These are phyloP conservation scores for Agriopis marginaria DNA, from an alignment of 2,888 invertebrate species.

Conservation along the genomic window DNA sequence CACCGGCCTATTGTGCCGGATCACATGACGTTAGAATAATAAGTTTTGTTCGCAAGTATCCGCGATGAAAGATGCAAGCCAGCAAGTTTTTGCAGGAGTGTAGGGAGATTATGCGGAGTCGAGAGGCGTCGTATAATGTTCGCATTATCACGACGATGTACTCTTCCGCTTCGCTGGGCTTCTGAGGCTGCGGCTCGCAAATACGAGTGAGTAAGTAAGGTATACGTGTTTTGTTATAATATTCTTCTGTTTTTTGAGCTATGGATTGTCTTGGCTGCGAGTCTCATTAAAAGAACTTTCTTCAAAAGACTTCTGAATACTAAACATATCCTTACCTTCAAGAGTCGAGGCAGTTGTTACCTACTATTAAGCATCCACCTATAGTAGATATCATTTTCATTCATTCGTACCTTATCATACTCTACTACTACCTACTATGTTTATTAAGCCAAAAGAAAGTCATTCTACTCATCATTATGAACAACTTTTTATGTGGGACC, in stretches of 20 bases:
- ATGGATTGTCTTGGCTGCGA: not conserved
- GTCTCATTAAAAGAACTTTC: not conserved
- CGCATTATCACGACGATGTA: slow-evolving; percentile 77
- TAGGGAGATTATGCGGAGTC: slow-evolving; percentile 73
- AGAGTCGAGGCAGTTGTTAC: too few relatives aligned
- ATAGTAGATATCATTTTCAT: too few relatives aligned
- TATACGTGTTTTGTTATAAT: slow-evolving; percentile 17
- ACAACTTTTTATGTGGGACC: too few relatives aligned
- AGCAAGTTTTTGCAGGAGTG: slow-evolving; percentile 74
- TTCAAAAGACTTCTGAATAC: not conserved
- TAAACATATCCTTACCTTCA: too few relatives aligned
- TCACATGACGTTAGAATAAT: slow-evolving; percentile 22
- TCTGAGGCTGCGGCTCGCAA: slow-evolving; percentile 44
- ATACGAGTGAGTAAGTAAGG: slow-evolving; percentile 15
- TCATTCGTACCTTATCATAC: too few relatives aligned
- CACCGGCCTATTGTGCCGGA: too few relatives aligned
- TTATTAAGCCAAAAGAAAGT: too few relatives aligned
- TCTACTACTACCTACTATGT: too few relatives aligned
- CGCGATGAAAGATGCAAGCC: slow-evolving; percentile 75
- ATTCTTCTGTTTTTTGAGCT: slow-evolving; percentile 9
- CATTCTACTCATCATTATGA: too few relatives aligned
- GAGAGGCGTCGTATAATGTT: slow-evolving; percentile 81
- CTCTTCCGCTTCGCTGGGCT: slow-evolving; percentile 74
- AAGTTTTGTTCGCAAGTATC: slow-evolving; percentile 48
- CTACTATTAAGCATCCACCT: too few relatives aligned